Conservation (phyloP, 1,140 invertebrate species). For the Drepana arcuata region DNA sequence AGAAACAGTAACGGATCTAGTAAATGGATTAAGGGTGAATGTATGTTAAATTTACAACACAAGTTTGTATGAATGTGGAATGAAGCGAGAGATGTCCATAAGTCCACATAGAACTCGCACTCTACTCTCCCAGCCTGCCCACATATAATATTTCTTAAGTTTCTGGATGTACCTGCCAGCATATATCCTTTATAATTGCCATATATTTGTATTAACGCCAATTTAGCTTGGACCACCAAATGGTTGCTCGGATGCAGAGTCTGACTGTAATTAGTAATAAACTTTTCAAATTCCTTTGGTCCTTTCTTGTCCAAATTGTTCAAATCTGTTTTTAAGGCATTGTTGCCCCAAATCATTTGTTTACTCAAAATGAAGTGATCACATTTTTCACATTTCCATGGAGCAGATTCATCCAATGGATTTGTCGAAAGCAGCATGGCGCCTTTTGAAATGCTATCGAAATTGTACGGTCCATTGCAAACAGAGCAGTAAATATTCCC, state of each 20-base stretch:
- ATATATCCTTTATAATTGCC: constrained; percentile 73
- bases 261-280: constrained; percentile 74
- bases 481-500: constrained; percentile 76
- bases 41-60: too few species aligned
- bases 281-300: constrained; percentile 74
- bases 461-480: constrained; percentile 69
- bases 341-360: constrained; percentile 74
- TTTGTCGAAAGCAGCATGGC: constrained; percentile 72
- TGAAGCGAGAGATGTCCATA: too few species aligned
- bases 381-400: constrained; percentile 78
- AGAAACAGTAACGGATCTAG: too few species aligned
- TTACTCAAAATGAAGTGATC: constrained; percentile 67
- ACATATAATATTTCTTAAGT: too few species aligned
- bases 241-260: constrained; percentile 77
- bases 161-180: constrained; percentile 67
- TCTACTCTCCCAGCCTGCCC: too few species aligned
- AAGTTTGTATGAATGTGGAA: too few species aligned
- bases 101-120: too few species aligned
- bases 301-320: constrained; percentile 70
- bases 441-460: constrained; percentile 22
- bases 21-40: too few species aligned
- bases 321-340: constrained; percentile 75
- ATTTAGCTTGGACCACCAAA: constrained; percentile 77
- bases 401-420: constrained; percentile 73
- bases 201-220: constrained; percentile 77